Evolutionary conservation across 2,113 vertebrate genomes (phyloP).

Genomic region (Dromaius novaehollandiae): DNA sequence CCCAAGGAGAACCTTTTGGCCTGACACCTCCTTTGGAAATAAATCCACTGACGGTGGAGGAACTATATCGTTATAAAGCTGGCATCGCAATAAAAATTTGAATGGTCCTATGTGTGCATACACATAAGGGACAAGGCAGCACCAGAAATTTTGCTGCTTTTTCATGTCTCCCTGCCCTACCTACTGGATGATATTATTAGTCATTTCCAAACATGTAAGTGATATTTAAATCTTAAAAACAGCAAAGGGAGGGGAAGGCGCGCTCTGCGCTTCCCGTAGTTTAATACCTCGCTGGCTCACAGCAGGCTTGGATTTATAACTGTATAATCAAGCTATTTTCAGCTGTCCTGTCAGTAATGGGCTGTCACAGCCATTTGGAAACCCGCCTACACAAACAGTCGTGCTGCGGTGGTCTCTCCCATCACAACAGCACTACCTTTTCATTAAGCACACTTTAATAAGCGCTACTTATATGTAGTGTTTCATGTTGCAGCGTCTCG

Average conservation of each 20-base stretch:
- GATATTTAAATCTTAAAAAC: neutral
- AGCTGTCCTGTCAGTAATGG: neutral
- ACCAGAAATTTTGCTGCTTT: neutral
- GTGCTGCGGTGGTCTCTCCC: neutral
- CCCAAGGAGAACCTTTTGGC: neutral
- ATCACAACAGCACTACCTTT: constrained; percentile 18
- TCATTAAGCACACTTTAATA: neutral
- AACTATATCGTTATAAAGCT: neutral
- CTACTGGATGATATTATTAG: neutral
- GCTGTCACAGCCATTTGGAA: constrained; percentile 14
- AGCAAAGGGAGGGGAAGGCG: neutral
- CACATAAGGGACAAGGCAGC: neutral
- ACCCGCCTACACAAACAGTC: neutral
- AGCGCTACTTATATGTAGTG: neutral
- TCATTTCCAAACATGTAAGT: neutral
- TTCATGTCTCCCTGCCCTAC: neutral
- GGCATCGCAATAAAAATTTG: neutral
- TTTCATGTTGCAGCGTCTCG: neutral
- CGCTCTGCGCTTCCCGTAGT: neutral
- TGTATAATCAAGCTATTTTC: constrained; percentile 29
- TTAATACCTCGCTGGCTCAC: neutral
- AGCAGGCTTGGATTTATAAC: neutral
- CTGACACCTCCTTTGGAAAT: neutral
- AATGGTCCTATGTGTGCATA: neutral
- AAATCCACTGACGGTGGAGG: neutral